Conservation (phyloP, 1,140 invertebrate species). For the Drosophila ananassae region DNA sequence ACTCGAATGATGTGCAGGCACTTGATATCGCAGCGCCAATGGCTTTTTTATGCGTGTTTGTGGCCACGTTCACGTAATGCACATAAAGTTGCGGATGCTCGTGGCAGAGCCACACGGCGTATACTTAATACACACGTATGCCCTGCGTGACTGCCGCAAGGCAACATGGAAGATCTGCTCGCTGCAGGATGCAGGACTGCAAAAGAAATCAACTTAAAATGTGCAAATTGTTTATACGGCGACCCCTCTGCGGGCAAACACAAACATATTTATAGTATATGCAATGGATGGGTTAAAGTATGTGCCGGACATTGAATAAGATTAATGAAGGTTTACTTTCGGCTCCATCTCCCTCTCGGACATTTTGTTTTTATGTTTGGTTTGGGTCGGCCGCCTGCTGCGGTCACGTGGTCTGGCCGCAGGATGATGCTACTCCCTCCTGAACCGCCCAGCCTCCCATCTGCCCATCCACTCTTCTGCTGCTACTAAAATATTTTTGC, state of each 20-base stretch:
- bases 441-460: not conserved
- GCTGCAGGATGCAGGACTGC: conserved; percentile 1
- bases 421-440: conserved; percentile 33
- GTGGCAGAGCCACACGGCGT: conserved; percentile 62
- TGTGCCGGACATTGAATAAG: conserved; percentile 80
- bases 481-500: conserved; percentile 49
- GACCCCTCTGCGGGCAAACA: conserved; percentile 29
- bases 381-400: conserved; percentile 68
- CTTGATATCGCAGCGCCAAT: conserved; percentile 29
- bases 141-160: conserved; percentile 69
- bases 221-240: conserved; percentile 79
- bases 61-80: conserved; percentile 73
- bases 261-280: conserved; percentile 24
- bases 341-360: conserved; percentile 28
- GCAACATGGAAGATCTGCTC: conserved; percentile 13
- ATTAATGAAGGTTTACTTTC: conserved; percentile 77
- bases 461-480: not conserved
- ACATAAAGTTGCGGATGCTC: conserved; percentile 64
- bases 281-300: conserved; percentile 61
- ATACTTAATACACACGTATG: conserved; percentile 75
- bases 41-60: conserved; percentile 52
- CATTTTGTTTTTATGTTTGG: conserved; percentile 46
- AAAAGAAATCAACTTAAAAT: conserved; percentile 75
- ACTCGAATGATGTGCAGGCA: conserved; percentile 34
- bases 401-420: conserved; percentile 49